Conservation (phyloP, 2,797 vertebrate genomes). For the Siniperca scherzeri region DNA sequence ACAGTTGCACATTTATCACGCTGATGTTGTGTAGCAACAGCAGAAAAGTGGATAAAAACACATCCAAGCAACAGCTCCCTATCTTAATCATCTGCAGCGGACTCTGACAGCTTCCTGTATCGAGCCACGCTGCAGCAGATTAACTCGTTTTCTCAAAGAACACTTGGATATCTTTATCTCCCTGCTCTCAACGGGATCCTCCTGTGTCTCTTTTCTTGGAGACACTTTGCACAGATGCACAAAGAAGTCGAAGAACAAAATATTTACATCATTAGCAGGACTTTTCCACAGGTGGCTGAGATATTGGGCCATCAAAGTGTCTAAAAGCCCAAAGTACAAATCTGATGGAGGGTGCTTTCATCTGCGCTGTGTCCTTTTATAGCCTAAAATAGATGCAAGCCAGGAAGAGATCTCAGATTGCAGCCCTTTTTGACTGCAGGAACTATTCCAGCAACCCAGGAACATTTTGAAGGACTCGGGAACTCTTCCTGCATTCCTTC, state of each 20-base stretch:
- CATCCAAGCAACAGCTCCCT: slow-evolving; percentile 22
- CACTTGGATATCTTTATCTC: slow-evolving; percentile 48
- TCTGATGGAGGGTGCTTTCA: slow-evolving; percentile 10
- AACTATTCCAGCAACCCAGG: neutral
- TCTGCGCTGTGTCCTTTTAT: slow-evolving; percentile 15
- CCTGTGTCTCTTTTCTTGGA: neutral
- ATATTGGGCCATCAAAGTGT: slow-evolving; percentile 6
- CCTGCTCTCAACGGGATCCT: slow-evolving; percentile 5
- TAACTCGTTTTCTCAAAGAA: slow-evolving; percentile 39
- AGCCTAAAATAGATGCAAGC: neutral
- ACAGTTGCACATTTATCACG: slow-evolving; percentile 31
- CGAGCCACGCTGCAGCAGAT: slow-evolving; percentile 21
- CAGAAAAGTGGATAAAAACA: slow-evolving; percentile 35
- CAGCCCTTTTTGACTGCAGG: neutral
- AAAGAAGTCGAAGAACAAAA: slow-evolving; percentile 11
- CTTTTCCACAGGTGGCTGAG: slow-evolving; percentile 28
- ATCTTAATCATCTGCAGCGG: slow-evolving; percentile 46
- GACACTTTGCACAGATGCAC: neutral
- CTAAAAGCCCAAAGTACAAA: slow-evolving; percentile 22
- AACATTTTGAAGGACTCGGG: neutral
- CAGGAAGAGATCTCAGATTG: neutral
- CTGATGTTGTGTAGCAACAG: slow-evolving; percentile 33
- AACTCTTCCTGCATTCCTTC: neutral
- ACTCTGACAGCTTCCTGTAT: slow-evolving; percentile 47
- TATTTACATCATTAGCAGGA: slow-evolving; percentile 45